Base-by-base conservation (phyloP, 1,140 invertebrate genomes). In the Rhynchophorus ferrugineus region DNA sequence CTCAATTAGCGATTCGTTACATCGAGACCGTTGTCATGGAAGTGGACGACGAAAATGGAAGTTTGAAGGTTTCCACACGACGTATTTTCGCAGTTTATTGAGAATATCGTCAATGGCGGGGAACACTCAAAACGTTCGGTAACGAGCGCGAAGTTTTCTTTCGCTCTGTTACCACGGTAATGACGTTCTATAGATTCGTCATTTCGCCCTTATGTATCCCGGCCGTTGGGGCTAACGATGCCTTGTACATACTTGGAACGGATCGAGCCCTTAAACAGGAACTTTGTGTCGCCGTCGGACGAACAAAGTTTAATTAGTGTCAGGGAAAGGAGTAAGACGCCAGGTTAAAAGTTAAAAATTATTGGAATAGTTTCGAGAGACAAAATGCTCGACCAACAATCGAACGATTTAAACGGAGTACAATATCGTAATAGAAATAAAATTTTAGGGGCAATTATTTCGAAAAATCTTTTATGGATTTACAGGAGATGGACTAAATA, bases 181-280 rank as follows among this genome's bases (percentile, higher is more conserved):
- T 41, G 38, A 41, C 18, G 38, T 41, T 41, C 38, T 41, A 41
- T 41, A 41, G 38, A 41, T 41, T 41, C 38, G 38, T 41, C 38
- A 19, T 41, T 41, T 41, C 17, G 38, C 14, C 14, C 38, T 18
- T 19, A 17, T 18, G 14, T 17, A 17, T 17, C 38, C 35, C 18
- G 38, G 17, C 18, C 20, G 9, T 41, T 41, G 18, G 18, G 18
- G 38, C 18, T 41, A 41, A 41, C 38, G 38, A 41, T 41, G 14
- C 38, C 20, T 41, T 41, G 17, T 41, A 19, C 16, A 41, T 18
- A 41, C 38, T 41, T 41, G 2, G 38, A 41, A 18, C 5, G 20
- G 38, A 17, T 18, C 14, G 18, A 41, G 9, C 18, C 20, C 20
- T 41, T n/a, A 41, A 41, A 41, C 38, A 17, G 14, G 14, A 19